Conservation (phyloP, 2,888 invertebrate genomes). For the Teleogryllus oceanicus region DNA sequence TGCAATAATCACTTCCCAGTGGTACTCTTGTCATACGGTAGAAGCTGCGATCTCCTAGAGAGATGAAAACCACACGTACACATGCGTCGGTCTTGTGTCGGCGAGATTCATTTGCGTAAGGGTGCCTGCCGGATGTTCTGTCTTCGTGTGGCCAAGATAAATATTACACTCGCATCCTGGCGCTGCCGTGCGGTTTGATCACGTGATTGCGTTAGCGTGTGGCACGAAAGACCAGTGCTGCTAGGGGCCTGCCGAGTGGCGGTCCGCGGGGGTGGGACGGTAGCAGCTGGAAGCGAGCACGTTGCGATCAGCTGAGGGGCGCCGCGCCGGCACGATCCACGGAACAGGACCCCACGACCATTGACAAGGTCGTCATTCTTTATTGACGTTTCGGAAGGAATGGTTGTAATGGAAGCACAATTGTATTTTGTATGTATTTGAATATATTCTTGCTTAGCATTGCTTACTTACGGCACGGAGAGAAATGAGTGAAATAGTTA, state of each 20-base stretch:
- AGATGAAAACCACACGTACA: too few relatives aligned
- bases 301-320: neutral
- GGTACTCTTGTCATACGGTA: too few relatives aligned
- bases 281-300: neutral
- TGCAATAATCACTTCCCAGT: too few relatives aligned
- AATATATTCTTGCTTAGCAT: too few relatives aligned
- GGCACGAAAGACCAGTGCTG: neutral
- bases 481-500: too few relatives aligned
- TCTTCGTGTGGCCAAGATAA: constrained; percentile 18
- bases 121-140: neutral
- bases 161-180: constrained; percentile 6
- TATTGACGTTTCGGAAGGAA: too few relatives aligned
- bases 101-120: neutral
- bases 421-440: too few relatives aligned
- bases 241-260: neutral
- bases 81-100: neutral
- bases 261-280: neutral
- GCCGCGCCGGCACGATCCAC: neutral
- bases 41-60: too few relatives aligned
- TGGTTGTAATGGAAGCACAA: too few relatives aligned
- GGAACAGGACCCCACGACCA: neutral
- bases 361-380: neutral
- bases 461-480: too few relatives aligned
- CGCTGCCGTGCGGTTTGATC: neutral
- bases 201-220: neutral